Evolutionary conservation across 2,888 invertebrate genomes (phyloP).

Genomic region (Acanthosepion esculentum): DNA sequence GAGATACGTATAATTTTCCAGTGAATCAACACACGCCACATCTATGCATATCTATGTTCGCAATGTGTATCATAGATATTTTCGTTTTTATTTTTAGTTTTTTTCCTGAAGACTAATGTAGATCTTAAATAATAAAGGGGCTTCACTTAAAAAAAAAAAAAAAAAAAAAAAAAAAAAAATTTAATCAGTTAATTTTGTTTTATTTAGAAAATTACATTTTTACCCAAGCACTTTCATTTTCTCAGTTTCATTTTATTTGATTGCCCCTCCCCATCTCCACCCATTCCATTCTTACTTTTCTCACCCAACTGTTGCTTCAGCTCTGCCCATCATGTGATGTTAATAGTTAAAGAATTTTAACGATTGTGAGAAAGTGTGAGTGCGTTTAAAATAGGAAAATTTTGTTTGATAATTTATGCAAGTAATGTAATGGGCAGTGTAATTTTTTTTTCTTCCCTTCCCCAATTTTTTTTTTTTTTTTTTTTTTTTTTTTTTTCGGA

Average conservation of each 20-base stretch:
- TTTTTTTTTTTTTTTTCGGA: not conserved
- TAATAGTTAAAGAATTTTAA: not conserved
- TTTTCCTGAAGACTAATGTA: not conserved
- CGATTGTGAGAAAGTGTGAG: not conserved
- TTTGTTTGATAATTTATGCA: not conserved
- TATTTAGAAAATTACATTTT: too few species aligned
- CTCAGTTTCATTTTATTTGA: not conserved
- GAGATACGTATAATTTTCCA: not conserved
- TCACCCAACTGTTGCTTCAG: conserved; percentile 6
- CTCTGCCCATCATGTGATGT: not conserved
- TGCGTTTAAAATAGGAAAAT: not conserved
- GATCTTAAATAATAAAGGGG: not conserved
- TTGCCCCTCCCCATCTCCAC: not conserved
- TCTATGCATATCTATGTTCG: not conserved
- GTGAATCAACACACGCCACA: not conserved
- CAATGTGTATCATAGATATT: not conserved
- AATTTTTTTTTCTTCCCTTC: too few species aligned
- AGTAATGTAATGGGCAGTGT: not conserved
- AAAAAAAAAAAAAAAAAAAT: not conserved
- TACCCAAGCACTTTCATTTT: too few species aligned
- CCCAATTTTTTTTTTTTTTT: not conserved
- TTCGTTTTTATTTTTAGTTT: too few species aligned
- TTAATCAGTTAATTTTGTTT: not conserved
- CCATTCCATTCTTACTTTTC: not conserved
- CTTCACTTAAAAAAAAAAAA: not conserved